A percentile compares a stretch with the other conserved stretches of the same genome.
phyloP scores from a whole-genome alignment of 2,888 invertebrate genomes.

The Chloroclysta siterata region DNA sequence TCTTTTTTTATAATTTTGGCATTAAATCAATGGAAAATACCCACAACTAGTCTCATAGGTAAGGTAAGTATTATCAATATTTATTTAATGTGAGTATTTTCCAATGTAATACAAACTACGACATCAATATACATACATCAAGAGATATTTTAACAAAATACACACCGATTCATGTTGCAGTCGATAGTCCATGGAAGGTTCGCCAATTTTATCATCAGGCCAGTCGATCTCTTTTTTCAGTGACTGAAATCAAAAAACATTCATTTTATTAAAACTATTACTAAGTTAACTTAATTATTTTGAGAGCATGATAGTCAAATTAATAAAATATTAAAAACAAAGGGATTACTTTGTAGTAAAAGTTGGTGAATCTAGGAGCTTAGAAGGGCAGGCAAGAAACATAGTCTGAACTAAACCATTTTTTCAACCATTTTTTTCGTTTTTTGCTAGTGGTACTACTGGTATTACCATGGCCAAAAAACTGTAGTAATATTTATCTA shows the following conservation, averaged over 20 bases:
- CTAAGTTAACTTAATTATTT: neutral
- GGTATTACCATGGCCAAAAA: too few relatives aligned
- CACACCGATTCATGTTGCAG: conserved; percentile 94
- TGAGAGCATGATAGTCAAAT: neutral
- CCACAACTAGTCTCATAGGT: conserved; percentile 10
- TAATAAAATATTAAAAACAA: too few relatives aligned
- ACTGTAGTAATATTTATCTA: too few relatives aligned
- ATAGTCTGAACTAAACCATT: too few relatives aligned
- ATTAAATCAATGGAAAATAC: conserved; percentile 18
- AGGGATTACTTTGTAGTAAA: too few relatives aligned
- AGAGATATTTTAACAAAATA: conserved; percentile 49
- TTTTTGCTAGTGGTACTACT: too few relatives aligned
- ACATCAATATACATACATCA: conserved; percentile 42
- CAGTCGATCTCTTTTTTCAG: conserved; percentile 94
- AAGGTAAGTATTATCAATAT: neutral
- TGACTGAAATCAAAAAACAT: conserved; percentile 86
- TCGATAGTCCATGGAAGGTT: conserved; percentile 91
- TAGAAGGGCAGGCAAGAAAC: too few relatives aligned
- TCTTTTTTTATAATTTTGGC: conserved; percentile 19
- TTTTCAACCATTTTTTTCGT: too few relatives aligned
- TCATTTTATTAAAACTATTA: conserved; percentile 3
- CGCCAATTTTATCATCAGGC: conserved; percentile 91
- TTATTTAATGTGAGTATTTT: conserved; percentile 43
- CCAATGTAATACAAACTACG: conserved; percentile 40
- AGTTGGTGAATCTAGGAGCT: too few relatives aligned